Conservation (phyloP, 2,888 invertebrate species). For the Dilophus febrilis region DNA sequence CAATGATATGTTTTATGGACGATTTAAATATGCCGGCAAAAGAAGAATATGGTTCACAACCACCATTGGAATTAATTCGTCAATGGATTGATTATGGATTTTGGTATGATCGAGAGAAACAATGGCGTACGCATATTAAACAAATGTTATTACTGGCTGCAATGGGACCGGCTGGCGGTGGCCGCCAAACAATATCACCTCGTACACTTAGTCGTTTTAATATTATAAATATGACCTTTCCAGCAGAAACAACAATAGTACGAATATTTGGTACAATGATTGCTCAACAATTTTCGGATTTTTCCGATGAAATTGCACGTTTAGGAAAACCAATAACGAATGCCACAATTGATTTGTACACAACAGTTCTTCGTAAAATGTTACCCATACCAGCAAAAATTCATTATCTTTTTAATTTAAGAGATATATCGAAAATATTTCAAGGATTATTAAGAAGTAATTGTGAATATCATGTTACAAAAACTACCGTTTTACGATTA, state of each 20-base stretch:
- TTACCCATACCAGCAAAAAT: constrained; percentile 78
- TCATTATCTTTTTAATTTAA: constrained; percentile 76
- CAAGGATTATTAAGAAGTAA: constrained; percentile 66
- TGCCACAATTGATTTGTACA: constrained; percentile 63
- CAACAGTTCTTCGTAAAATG: constrained; percentile 51
- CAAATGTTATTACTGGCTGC: constrained; percentile 62
- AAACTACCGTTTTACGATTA: constrained; percentile 48
- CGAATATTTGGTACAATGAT: constrained; percentile 77
- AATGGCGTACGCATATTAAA: constrained; percentile 57
- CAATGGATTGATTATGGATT: constrained; percentile 81
- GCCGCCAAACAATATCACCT: constrained; percentile 59
- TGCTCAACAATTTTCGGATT: constrained; percentile 55
- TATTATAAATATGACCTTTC: constrained; percentile 64
- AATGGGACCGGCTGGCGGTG: constrained; percentile 80
- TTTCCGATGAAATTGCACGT: constrained; percentile 62
- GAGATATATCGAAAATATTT: constrained; percentile 74
- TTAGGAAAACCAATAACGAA: constrained; percentile 46
- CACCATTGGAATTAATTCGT: constrained; percentile 66
- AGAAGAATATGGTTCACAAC: constrained; percentile 76
- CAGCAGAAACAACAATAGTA: constrained; percentile 56
- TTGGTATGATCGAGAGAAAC: constrained; percentile 73
- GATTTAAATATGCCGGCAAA: constrained; percentile 88
- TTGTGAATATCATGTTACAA: constrained; percentile 60
- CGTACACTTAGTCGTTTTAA: constrained; percentile 65
- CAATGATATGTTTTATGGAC: constrained; percentile 74